A percentile compares a stretch with the other conserved stretches of the same genome.
phyloP scores from a whole-genome alignment of 1,140 invertebrate species.

The Brachionus manjavacas region DNA sequence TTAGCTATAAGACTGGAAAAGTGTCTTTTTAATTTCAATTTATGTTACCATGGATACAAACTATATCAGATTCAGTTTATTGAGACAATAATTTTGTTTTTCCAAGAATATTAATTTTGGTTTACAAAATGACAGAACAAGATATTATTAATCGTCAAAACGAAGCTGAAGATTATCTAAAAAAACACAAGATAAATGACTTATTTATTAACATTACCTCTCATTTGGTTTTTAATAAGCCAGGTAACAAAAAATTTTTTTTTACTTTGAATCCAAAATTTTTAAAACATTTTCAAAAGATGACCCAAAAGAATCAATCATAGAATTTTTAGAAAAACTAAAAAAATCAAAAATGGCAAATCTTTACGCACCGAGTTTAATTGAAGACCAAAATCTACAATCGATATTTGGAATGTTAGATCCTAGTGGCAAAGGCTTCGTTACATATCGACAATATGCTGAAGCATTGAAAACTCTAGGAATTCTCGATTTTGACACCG shows the following conservation, averaged over 20 bases:
- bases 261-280: neutral
- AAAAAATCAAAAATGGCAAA: conserved; percentile 47
- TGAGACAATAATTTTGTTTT: neutral
- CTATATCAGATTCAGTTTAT: neutral
- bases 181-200: conserved; percentile 48
- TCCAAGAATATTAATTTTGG: neutral
- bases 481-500: conserved; percentile 45
- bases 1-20: neutral
- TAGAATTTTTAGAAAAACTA: conserved; percentile 47
- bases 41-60: neutral
- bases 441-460: conserved; percentile 49
- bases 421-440: conserved; percentile 48
- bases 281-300: conserved; percentile 42
- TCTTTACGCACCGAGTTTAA: conserved; percentile 47
- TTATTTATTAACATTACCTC: conserved; percentile 49
- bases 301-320: conserved; percentile 48
- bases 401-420: conserved; percentile 53
- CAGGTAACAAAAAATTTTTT: conserved; percentile 46
- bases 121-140: conserved; percentile 15
- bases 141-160: conserved; percentile 42
- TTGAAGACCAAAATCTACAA: conserved; percentile 51
- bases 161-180: conserved; percentile 48
- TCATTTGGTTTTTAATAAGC: conserved; percentile 48
- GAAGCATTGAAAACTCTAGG: conserved; percentile 50
- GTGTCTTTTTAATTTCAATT: neutral